Percentiles rank a stretch among this genome's conserved stretches.
Conservation (phyloP, 2,113 vertebrate genomes). For the Cairina moschata region DNA sequence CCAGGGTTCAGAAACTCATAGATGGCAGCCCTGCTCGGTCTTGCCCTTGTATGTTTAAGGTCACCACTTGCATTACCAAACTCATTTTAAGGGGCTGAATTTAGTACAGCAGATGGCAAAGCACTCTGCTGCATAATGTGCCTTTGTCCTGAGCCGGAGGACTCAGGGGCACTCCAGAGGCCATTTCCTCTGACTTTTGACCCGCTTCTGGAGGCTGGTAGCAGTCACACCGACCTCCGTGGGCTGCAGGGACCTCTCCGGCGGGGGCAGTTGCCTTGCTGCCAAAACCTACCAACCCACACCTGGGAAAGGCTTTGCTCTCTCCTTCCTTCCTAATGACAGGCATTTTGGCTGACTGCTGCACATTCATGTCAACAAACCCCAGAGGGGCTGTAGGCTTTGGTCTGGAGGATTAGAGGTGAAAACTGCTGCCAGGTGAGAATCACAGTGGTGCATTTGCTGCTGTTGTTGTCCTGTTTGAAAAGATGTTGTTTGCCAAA, state of each 20-base stretch:
- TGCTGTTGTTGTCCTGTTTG: neutral
- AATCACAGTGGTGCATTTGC: neutral
- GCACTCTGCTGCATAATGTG: neutral
- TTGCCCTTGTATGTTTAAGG: neutral
- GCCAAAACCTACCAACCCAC: neutral
- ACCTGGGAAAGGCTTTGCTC: neutral
- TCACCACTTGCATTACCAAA: neutral
- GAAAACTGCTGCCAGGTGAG: neutral
- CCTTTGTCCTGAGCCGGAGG: accelerated
- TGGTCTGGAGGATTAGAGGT: neutral
- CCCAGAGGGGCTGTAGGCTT: neutral
- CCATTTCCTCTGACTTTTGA: neutral
- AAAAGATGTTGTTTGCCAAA: neutral
- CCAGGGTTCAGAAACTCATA: neutral
- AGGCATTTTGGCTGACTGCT: neutral
- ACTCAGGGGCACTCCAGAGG: accelerated
- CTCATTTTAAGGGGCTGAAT: neutral
- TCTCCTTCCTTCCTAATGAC: neutral
- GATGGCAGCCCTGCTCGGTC: neutral
- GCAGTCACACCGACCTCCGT: accelerated
- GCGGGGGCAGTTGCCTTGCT: accelerated
- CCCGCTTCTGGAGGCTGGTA: neutral
- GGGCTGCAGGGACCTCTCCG: neutral
- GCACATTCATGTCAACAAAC: accelerated
- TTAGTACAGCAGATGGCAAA: neutral